A percentile compares a stretch with the other conserved stretches of the same genome.
Conservation (phyloP, 2,888 invertebrate genomes). For the Phengaris alcon region DNA sequence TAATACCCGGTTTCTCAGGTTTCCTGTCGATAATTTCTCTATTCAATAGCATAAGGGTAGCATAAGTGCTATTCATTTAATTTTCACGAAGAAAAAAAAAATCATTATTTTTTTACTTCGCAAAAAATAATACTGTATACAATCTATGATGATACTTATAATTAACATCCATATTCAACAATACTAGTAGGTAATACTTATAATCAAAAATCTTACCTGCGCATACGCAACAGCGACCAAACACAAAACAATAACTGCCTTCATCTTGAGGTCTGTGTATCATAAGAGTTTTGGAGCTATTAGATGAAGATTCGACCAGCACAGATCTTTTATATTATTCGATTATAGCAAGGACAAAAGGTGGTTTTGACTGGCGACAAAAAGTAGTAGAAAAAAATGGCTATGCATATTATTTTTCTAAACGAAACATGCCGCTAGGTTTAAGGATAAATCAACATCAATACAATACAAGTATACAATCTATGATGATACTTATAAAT, state of each 20-base stretch:
- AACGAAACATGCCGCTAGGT: not conserved
- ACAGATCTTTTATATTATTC: not conserved
- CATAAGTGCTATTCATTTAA: too few species aligned
- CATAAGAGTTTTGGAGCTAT: not conserved
- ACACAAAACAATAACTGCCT: constrained; percentile 13
- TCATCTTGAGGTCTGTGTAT: constrained; percentile 12
- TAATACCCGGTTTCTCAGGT: too few species aligned
- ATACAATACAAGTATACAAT: not conserved
- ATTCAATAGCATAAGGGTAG: too few species aligned
- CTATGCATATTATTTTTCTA: not conserved
- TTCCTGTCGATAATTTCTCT: too few species aligned
- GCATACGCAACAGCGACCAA: not conserved
- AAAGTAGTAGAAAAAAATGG: constrained; percentile 6
- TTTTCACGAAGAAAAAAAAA: too few species aligned
- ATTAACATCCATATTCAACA: too few species aligned
- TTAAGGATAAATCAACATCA: not conserved
- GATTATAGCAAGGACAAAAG: not conserved
- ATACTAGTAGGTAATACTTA: not conserved
- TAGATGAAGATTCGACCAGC: not conserved
- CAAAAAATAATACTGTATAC: too few species aligned
- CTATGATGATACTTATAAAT: too few species aligned
- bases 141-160: too few species aligned
- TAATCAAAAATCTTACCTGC: not conserved
- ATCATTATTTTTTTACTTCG: too few species aligned
- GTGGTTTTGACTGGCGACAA: not conserved